phyloP scores from a whole-genome alignment of 1,140 invertebrate species.

The Triops cancriformis region DNA sequence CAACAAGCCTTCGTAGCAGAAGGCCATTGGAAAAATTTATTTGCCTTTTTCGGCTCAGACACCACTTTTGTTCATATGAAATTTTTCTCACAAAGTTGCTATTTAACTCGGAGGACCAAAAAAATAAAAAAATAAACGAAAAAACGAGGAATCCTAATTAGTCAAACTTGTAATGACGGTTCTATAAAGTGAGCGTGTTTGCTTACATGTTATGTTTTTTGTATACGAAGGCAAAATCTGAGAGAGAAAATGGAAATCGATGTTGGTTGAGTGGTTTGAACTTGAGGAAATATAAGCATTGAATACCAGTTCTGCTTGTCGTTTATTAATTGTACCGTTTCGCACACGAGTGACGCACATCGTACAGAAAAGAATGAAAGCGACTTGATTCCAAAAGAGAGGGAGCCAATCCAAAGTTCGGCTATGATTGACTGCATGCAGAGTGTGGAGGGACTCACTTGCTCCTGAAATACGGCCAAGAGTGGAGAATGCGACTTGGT shows the following conservation, averaged over 20 bases:
- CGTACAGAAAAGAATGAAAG: no score
- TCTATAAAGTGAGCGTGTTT: not conserved
- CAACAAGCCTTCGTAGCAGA: conserved; percentile 19
- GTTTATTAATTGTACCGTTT: no score
- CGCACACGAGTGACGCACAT: no score
- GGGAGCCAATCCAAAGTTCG: no score
- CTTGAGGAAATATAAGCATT: not conserved
- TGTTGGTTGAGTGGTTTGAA: not conserved
- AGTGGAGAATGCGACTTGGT: no score
- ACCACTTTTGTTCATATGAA: not conserved
- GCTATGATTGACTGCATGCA: no score
- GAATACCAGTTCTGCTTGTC: not conserved
- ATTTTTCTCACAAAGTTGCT: not conserved
- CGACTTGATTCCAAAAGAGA: no score
- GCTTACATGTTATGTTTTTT: not conserved
- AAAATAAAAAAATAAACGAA: not conserved
- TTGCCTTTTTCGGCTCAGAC: not conserved
- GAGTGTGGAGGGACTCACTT: no score
- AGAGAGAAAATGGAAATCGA: not conserved
- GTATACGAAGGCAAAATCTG: not conserved
- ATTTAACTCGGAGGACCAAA: not conserved
- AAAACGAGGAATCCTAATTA: not conserved
- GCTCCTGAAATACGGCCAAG: no score
- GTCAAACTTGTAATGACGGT: not conserved
- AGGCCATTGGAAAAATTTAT: no score